A percentile compares a stretch with the other conserved stretches of the same genome.
These are phyloP conservation scores for Anoplius nigerrimus DNA, from an alignment of 2,888 invertebrate species.

Conservation along the genomic window DNA sequence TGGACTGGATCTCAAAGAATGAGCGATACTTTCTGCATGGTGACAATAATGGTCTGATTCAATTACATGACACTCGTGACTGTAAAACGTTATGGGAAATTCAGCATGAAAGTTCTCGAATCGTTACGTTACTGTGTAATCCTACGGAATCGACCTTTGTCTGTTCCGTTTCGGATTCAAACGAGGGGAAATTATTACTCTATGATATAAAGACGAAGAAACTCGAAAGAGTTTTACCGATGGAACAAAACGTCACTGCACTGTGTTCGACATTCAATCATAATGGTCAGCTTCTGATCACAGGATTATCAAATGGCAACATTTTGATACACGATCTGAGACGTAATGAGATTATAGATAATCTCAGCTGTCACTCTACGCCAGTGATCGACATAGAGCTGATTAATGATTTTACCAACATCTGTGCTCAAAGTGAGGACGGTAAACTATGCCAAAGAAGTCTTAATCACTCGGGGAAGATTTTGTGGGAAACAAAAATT, in stretches of 20 bases:
- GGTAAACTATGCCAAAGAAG: slow-evolving; percentile 71
- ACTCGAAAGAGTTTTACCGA: slow-evolving; percentile 73
- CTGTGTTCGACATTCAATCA: slow-evolving; percentile 79
- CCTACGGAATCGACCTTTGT: slow-evolving; percentile 76
- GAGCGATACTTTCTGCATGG: slow-evolving; percentile 79
- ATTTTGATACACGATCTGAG: slow-evolving; percentile 78
- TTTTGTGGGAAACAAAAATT: slow-evolving; percentile 71
- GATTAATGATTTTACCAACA: slow-evolving; percentile 77
- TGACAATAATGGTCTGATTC: slow-evolving; percentile 77
- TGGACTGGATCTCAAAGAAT: slow-evolving; percentile 80
- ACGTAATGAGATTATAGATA: slow-evolving; percentile 77
- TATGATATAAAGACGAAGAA: slow-evolving; percentile 79
- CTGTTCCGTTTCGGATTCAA: slow-evolving; percentile 72
- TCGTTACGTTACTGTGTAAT: slow-evolving; percentile 76
- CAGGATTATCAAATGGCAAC: slow-evolving; percentile 78
- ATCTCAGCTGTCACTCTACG: slow-evolving; percentile 77
- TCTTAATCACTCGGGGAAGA: slow-evolving; percentile 75
- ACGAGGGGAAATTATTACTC: slow-evolving; percentile 76
- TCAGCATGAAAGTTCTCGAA: slow-evolving; percentile 73
- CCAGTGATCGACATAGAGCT: slow-evolving; percentile 77
- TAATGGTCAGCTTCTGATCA: slow-evolving; percentile 78
- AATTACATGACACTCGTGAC: slow-evolving; percentile 79
- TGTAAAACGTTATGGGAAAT: slow-evolving; percentile 79
- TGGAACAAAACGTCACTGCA: slow-evolving; percentile 73
- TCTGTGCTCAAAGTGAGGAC: slow-evolving; percentile 78